Evolutionary conservation across 2,888 invertebrate genomes (phyloP).

Genomic region (Acleris literana): DNA sequence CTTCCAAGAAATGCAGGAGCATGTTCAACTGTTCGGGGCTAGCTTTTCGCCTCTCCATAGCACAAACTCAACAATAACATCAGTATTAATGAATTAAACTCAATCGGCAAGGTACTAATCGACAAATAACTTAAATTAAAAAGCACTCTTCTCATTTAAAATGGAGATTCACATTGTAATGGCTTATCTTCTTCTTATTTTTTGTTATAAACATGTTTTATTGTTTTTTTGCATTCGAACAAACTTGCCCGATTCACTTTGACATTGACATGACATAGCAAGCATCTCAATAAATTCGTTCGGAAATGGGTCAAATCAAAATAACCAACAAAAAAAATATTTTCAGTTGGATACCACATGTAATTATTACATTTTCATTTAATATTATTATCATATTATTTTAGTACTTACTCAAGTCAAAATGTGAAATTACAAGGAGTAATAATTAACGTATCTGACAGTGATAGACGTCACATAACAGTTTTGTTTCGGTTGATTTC

Average conservation of each 20-base stretch:
- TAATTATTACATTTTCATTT: too few species aligned
- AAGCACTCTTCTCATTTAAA: neutral
- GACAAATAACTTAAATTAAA: neutral
- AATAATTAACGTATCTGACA: neutral
- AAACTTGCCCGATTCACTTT: constrained; percentile 18
- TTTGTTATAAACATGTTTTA: constrained; percentile 14
- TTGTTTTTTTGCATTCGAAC: constrained; percentile 18
- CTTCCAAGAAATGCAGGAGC: constrained; percentile 63
- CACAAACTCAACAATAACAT: constrained; percentile 15
- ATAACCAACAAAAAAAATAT: too few species aligned
- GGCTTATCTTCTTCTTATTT: constrained; percentile 9
- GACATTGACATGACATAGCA: neutral
- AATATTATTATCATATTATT: neutral
- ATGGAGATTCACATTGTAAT: neutral
- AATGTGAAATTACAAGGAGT: neutral
- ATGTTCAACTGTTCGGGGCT: constrained; percentile 67
- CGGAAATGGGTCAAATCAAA: neutral
- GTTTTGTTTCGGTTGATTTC: neutral
- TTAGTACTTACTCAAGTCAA: neutral
- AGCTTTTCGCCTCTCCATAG: constrained; percentile 60
- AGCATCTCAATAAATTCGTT: neutral
- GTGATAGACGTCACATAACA: neutral
- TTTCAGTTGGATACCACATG: too few species aligned
- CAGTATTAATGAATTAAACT: constrained; percentile 19
- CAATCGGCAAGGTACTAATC: neutral